phyloP scores from a whole-genome alignment of 2,797 vertebrate species.

The Scolopax bukidnonensis region DNA sequence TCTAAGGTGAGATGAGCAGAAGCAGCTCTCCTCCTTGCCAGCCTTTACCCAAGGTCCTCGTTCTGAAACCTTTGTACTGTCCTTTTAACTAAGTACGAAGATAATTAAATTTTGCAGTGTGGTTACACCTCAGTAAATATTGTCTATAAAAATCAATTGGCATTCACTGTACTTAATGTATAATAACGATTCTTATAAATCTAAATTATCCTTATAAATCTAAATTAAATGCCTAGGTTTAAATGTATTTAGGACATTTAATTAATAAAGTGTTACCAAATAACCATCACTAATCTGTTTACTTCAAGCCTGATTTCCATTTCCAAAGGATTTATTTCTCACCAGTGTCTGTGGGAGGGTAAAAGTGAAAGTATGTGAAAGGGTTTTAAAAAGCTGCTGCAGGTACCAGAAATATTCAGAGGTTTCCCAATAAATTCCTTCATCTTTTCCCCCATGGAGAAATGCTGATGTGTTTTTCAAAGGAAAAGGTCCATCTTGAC shows the following conservation, averaged over 20 bases:
- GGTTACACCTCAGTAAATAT: constrained; percentile 79
- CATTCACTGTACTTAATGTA: constrained; percentile 77
- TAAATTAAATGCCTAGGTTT: constrained; percentile 79
- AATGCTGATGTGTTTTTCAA: background rate
- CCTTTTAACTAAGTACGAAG: constrained; percentile 15
- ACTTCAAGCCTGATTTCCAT: constrained; percentile 72
- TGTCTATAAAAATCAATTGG: constrained; percentile 79
- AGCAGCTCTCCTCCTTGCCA: background rate
- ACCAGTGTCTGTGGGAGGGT: constrained; percentile 19
- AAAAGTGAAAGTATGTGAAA: background rate
- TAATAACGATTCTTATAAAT: constrained; percentile 79
- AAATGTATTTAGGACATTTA: constrained; percentile 75
- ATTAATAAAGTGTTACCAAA: constrained; percentile 79
- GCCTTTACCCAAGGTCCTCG: background rate
- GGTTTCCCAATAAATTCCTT: background rate
- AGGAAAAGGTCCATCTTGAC: background rate
- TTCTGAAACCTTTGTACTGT: background rate
- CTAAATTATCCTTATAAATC: constrained; percentile 80
- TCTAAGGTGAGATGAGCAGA: background rate
- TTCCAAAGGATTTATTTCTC: constrained; percentile 66
- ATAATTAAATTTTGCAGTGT: constrained; percentile 72
- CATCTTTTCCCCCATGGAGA: background rate
- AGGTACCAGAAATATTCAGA: constrained; percentile 2
- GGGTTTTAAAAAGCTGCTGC: background rate
- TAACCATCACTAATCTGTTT: constrained; percentile 80